These are phyloP conservation scores for Sinhomidia bicolor DNA, from an alignment of 2,888 invertebrate species.

Conservation along the genomic window DNA sequence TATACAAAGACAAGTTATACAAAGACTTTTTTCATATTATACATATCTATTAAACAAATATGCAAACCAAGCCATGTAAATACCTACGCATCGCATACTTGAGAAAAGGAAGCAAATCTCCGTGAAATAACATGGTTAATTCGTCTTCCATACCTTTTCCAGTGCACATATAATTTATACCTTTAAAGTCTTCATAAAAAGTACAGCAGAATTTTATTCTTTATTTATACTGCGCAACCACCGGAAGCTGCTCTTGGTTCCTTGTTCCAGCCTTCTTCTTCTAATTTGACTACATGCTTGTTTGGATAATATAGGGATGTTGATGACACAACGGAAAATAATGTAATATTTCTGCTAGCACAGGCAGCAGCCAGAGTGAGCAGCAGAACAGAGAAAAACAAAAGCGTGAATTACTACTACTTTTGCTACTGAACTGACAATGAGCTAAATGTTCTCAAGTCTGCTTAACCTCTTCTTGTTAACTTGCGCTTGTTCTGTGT, in stretches of 20 bases:
- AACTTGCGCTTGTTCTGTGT: too few relatives aligned
- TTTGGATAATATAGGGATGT: neutral
- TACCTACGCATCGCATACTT: too few relatives aligned
- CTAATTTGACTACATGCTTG: neutral
- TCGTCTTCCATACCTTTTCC: neutral
- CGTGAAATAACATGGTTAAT: conserved; percentile 8
- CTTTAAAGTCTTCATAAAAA: too few relatives aligned
- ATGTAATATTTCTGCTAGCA: neutral
- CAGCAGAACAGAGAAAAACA: neutral
- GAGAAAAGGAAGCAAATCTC: neutral
- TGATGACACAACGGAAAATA: conserved; percentile 14
- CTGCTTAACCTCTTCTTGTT: neutral
- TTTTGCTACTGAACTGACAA: neutral
- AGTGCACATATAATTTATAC: neutral
- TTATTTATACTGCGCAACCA: too few relatives aligned
- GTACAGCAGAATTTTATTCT: too few relatives aligned
- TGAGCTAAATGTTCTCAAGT: neutral
- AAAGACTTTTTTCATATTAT: too few relatives aligned
- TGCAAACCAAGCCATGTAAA: too few relatives aligned
- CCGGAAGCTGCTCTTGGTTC: neutral
- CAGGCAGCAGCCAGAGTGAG: neutral
- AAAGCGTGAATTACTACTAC: neutral
- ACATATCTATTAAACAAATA: neutral
- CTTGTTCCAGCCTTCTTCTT: neutral
- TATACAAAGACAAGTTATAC: too few relatives aligned